Base-by-base conservation (phyloP, 2,113 vertebrate species). In the Osmerus mordax region DNA sequence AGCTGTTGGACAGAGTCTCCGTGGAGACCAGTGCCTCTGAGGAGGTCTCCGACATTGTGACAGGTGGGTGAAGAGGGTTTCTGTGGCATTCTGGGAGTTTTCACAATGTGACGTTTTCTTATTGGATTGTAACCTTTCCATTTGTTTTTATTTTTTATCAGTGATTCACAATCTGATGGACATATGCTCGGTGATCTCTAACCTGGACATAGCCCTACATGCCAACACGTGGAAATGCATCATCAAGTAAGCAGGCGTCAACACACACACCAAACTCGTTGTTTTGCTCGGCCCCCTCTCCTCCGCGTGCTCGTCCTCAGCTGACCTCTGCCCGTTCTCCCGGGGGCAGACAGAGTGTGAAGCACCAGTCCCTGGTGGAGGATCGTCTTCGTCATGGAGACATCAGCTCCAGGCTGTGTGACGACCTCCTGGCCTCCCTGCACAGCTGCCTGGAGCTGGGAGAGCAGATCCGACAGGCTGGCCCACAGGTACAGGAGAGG, bases 171-270 rank as follows among this genome's bases (percentile, higher is more conserved):
- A 88, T 54, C 81, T 98, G 59, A 83, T 99, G 91, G 96, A 96
- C 78, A 95, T 98, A 69, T 99, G 96, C 87, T 91, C 92, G 21
- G 79, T 97, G 69, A 95, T 99, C 88, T 95, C 95, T 52, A 92
- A 87, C 58, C 93, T 99, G 91, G 97, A 99, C 82, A 92, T 98
- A 1, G 96, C 97, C 2, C 90, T 99, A 78, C 95, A 98, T 84
- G 97, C 96, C 68, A 99, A 98, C 78, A 97, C 96, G 0, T 99
- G 97, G 97, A 99, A 98, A 81, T 98, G 95, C 84, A 94, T 99
- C 56, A 94, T 99, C 88, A 98, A 96, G 97, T 99, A 89, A 88
- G 95, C 93, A 21, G 25, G 7, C 36, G 8, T 41, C 36, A 41
- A 41, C 68, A 29, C 23, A 51, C 54, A 64, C 11, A 25, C 11